Conservation (phyloP, 1,140 invertebrate species). For the Atta colombica region DNA sequence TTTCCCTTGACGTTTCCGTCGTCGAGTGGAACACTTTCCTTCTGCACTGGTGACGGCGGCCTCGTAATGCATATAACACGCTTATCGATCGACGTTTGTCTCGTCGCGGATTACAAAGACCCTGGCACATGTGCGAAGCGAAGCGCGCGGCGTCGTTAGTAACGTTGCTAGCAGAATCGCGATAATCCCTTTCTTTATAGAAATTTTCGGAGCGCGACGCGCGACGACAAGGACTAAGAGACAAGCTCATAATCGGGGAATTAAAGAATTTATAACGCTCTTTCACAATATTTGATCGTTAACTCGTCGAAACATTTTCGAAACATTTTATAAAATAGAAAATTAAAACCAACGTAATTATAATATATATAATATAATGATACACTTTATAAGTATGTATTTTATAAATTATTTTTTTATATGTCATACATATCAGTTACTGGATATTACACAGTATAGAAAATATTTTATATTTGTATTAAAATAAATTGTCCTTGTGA, state of each 20-base stretch:
- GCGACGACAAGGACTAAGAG: not conserved
- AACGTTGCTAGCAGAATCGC: conserved; percentile 11
- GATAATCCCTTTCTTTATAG: conserved; percentile 53
- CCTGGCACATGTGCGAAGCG: conserved; percentile 42
- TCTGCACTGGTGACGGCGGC: conserved; percentile 2
- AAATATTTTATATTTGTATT: too few species aligned
- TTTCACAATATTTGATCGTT: not conserved
- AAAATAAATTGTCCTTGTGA: too few species aligned
- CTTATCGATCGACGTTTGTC: conserved; percentile 70
- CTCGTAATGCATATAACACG: conserved; percentile 68
- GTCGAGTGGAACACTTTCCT: conserved; percentile 39
- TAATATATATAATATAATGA: too few species aligned
- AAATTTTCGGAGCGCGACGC: conserved; percentile 32
- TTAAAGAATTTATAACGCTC: conserved; percentile 15
- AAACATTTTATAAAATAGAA: not conserved
- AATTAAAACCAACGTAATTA: too few species aligned
- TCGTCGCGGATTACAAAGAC: conserved; percentile 73
- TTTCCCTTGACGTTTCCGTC: conserved; percentile 56
- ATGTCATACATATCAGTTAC: too few species aligned
- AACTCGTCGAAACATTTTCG: too few species aligned
- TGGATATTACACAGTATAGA: too few species aligned
- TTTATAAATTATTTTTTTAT: not conserved
- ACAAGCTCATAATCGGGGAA: not conserved
- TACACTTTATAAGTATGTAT: not conserved
- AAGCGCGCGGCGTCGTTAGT: conserved; percentile 29